These are phyloP conservation scores for Zophobas atratus DNA, from an alignment of 1,140 invertebrate species.

Conservation along the genomic window DNA sequence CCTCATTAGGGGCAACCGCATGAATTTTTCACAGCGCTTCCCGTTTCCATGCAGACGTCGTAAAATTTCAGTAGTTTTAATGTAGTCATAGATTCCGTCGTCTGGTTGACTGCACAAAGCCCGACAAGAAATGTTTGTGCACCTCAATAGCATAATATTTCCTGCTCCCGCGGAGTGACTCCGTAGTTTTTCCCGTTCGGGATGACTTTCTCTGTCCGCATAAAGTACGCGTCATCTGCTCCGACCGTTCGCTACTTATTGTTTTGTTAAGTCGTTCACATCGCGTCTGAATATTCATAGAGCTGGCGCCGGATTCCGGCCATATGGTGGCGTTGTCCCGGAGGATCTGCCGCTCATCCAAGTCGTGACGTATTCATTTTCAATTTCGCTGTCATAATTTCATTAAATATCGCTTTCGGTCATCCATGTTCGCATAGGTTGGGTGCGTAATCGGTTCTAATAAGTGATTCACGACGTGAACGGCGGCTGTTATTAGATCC, in stretches of 20 bases:
- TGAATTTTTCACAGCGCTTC: background rate
- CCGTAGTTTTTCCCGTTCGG: background rate
- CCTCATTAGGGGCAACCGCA: background rate
- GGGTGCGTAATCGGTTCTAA: conserved; percentile 30
- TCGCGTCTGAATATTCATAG: conserved; percentile 37
- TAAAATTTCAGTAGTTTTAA: conserved; percentile 21
- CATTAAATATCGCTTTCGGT: conserved; percentile 48
- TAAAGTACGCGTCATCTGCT: conserved; percentile 36
- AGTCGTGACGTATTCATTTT: conserved; percentile 44
- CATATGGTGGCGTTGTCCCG: conserved; percentile 27
- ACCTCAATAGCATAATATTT: conserved; percentile 35
- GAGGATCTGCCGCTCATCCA: background rate
- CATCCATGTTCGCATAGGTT: conserved; percentile 14
- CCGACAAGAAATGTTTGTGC: conserved; percentile 22
- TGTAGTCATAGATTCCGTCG: conserved; percentile 29
- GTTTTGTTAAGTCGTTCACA: conserved; percentile 30
- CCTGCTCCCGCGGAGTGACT: conserved; percentile 10
- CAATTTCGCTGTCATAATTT: conserved; percentile 45
- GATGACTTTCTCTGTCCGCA: conserved; percentile 3
- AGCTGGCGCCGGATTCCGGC: background rate
- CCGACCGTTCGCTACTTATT: conserved; percentile 34
- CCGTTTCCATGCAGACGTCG: background rate
- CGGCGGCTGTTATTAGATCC: conserved; percentile 38
- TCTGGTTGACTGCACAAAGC: conserved; percentile 12
- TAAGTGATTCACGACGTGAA: conserved; percentile 36